Base-by-base conservation (phyloP, 2,888 invertebrate genomes). In the Amphipoea lucens region DNA sequence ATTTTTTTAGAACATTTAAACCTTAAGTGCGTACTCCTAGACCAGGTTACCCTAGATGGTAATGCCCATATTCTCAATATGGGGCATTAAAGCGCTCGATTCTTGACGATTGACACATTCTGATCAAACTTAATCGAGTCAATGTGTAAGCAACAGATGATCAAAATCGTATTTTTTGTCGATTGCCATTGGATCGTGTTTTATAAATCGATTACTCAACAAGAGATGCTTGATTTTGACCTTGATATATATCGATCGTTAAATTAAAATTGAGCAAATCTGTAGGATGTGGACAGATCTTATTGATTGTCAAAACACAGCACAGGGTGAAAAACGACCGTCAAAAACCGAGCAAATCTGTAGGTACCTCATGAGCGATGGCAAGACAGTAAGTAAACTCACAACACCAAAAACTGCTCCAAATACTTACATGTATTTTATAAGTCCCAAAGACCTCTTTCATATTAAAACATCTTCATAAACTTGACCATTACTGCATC, bases 401-500 rank as follows among this genome's bases (percentile, higher is more conserved):
- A 36, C 23, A 17, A 17, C 36, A 70, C 23, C 9, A 23, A 54
- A 36, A 70, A 23, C 23, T 36, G 23, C 51, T 54, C 12, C 23
- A 70, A 36, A 54, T 23, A 23, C 29, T 1, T n/a, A 36, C 14
- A 20, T 7, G 67, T 17, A 69, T 69, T 54, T 12, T 36, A 7
- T 4, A 36, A 70, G 36, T 17, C 4, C 12, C 51, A n/a, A n/a
- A 70, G 7, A 67, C 42, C 2, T 42, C 36, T 23, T 23, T 51
- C 29, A 1, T 54, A 42, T n/a, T 51, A 45, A 60, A 23, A 48
- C 5, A 60, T 48, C 14, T 45, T 51, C 36, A 51, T 66, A 84
- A 84, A 87, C 78, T 87, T 84, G 78, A 82, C 78, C 70, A 84
- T 57, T 63, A 74, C 45, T 51, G 23, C 1, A 68, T 54, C 45